Conservation (phyloP, 2,113 vertebrate species). For the Archocentrus centrarchus region DNA sequence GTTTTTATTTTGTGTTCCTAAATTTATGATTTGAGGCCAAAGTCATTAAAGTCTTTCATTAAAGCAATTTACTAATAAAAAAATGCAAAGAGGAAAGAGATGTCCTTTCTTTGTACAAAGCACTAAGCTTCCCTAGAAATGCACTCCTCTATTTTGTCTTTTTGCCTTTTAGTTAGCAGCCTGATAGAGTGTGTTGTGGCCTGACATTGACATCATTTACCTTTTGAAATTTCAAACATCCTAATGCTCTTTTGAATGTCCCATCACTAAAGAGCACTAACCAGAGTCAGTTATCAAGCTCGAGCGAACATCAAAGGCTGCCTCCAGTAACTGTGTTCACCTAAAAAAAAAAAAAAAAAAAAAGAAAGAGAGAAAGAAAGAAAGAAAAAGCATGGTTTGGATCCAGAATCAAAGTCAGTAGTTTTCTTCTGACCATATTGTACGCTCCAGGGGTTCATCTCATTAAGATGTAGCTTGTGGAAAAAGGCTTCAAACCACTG, state of each 20-base stretch:
- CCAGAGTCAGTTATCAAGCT: slow-evolving; percentile 48
- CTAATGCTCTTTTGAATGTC: slow-evolving; percentile 21
- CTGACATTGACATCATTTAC: slow-evolving; percentile 32
- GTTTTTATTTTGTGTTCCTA: background rate
- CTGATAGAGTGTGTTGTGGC: slow-evolving; percentile 20
- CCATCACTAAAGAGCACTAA: slow-evolving; percentile 45
- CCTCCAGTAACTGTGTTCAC: slow-evolving; percentile 15
- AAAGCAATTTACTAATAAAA: background rate
- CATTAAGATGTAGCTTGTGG: slow-evolving; percentile 26
- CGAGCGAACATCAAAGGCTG: slow-evolving; percentile 53
- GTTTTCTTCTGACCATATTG: slow-evolving; percentile 23
- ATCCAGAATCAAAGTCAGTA: slow-evolving; percentile 32
- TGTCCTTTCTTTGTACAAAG: background rate
- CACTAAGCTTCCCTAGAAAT: background rate
- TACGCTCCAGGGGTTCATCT: slow-evolving; percentile 3
- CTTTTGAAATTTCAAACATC: slow-evolving; percentile 55
- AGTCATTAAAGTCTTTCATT: background rate
- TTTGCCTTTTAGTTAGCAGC: background rate
- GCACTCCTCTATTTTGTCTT: background rate
- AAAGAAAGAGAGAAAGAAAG: background rate
- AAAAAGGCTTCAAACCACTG: background rate
- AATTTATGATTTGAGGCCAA: background rate
- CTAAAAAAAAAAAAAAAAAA: background rate
- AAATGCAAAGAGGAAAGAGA: background rate
- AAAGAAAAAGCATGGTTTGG: background rate